Evolutionary conservation across 2,888 invertebrate genomes (phyloP), one percentile per base, ranked within the genome.

Genomic region (Hirtodrosophila histrioides): DNA sequence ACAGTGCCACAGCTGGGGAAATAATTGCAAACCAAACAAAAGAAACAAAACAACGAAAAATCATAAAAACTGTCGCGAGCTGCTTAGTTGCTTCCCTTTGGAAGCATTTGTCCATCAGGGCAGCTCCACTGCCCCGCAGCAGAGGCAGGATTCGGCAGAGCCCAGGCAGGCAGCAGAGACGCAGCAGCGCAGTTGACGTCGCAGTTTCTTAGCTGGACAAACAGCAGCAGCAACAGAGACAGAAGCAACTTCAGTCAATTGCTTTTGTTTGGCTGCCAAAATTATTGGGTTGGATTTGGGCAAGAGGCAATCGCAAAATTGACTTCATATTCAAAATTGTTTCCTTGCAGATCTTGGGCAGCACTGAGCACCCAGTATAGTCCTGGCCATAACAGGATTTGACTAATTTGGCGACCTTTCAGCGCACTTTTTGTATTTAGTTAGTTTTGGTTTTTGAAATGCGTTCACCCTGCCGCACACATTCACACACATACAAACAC

Each of bases 21-120:
- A 75, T 69, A 87, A 83, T 78, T 82, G 88, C 83, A 78, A 72
- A 78, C 41, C 75, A 81, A 85, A 85, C 72, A 64, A 56, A 31
- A 58, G 31, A 17, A 55, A 69, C 54, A 49, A 36, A 53, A 56
- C 33, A 27, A 53, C 54, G 37, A 51, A 62, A 78, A 58, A 54
- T 69, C 66, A 74, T 57, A 66, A 77, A 69, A 80, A 81, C 81
- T 60, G 61, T 65, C 63, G 65, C 66, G 66, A 44, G 53, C 39
- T 67, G 72, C 67, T 57, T 60, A 67, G 68, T 55, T 67, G 58
- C 43, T 54, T 46, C 49, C 45, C 62, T 69, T 62, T 49, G 33
- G 6, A 40, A 12, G 39, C 74, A 51, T 64, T 74, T 65, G 74
- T 56, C 64, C 73, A 56, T 48, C 77, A 65, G 46, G 27, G 5